These are phyloP conservation scores for Odontophorus gujanensis DNA, from an alignment of 2,113 vertebrate species.

Conservation along the genomic window DNA sequence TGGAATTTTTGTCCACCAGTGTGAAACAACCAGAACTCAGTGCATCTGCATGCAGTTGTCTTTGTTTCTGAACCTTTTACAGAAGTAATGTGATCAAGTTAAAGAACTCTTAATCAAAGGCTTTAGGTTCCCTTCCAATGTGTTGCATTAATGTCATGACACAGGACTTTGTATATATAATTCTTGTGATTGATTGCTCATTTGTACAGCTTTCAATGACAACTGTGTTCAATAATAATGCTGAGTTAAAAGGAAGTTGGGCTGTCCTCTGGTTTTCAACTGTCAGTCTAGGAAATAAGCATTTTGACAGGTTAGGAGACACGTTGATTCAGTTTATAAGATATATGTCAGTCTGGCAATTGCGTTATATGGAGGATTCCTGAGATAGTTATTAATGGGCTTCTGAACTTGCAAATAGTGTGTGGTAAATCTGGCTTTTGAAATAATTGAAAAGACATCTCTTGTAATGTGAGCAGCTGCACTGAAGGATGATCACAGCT, in stretches of 20 bases:
- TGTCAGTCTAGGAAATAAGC: conserved; percentile 41
- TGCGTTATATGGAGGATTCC: conserved; percentile 8
- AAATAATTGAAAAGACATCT: conserved; percentile 65
- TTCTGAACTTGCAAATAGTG: conserved; percentile 50
- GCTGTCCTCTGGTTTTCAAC: conserved; percentile 23
- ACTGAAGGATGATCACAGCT: background rate
- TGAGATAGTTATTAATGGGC: conserved; percentile 62
- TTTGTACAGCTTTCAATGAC: conserved; percentile 17
- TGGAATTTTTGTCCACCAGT: background rate
- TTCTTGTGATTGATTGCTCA: background rate
- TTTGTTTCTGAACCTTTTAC: background rate
- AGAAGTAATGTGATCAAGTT: background rate
- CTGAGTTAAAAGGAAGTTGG: background rate
- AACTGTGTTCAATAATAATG: conserved; percentile 65
- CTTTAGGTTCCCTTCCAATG: background rate
- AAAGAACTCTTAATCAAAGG: background rate
- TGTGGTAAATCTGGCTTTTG: conserved; percentile 42
- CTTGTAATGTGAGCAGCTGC: conserved; percentile 25
- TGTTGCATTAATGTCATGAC: background rate
- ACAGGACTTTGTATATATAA: background rate
- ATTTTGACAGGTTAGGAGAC: conserved; percentile 44
- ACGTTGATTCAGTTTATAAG: conserved; percentile 33
- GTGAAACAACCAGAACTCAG: background rate
- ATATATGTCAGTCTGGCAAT: conserved; percentile 21
- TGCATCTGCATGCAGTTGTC: background rate